phyloP scores from a whole-genome alignment of 2,113 vertebrate genomes.

The Ardeotis arabs region DNA sequence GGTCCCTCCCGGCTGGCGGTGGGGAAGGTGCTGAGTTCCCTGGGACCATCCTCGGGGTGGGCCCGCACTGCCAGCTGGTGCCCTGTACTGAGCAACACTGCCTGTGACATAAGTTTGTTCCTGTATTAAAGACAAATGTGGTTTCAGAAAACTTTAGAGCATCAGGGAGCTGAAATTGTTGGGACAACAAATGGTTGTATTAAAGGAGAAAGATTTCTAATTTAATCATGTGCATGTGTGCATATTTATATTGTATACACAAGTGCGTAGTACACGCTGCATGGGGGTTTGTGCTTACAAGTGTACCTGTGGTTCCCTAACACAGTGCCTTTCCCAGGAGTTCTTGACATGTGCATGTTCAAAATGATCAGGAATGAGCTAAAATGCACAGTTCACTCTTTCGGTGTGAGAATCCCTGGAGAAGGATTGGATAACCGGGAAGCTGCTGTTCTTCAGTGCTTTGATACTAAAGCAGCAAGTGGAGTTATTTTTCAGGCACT shows the following conservation, averaged over 20 bases:
- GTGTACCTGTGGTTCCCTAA: background rate
- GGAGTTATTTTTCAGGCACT: slow-evolving; percentile 3
- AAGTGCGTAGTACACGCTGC: background rate
- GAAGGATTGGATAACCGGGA: background rate
- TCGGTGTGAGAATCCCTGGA: background rate
- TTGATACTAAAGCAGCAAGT: background rate
- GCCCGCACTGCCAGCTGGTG: background rate
- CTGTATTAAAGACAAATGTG: background rate
- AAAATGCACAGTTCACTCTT: slow-evolving; percentile 2
- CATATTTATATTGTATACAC: background rate
- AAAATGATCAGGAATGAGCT: background rate
- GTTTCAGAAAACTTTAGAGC: background rate
- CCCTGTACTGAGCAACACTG: background rate
- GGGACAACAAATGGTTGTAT: background rate
- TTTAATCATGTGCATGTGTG: background rate
- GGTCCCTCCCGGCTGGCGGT: background rate
- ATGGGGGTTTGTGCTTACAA: slow-evolving; percentile 29
- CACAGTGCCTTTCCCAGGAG: slow-evolving; percentile 14
- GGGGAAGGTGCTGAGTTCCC: background rate
- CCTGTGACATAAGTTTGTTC: background rate
- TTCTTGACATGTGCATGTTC: slow-evolving; percentile 33
- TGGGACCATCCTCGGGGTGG: background rate
- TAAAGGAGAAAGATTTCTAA: background rate
- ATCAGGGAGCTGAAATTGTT: background rate
- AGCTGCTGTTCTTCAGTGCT: background rate